Percentiles rank a stretch among this genome's conserved stretches.
Conservation (phyloP, 2,888 invertebrate species). For the Habroteleia sp. region DNA sequence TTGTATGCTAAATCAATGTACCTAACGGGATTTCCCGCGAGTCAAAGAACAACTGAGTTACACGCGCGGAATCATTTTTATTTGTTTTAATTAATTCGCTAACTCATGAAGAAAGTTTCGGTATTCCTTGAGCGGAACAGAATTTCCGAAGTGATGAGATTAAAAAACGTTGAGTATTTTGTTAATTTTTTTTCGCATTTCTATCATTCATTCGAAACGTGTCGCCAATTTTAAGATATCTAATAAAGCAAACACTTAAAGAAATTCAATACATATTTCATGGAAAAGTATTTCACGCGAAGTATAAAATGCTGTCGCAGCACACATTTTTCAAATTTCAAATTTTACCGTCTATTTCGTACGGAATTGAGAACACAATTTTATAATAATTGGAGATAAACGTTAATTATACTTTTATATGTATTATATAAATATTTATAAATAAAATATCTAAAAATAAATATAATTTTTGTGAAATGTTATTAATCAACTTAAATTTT, state of each 20-base stretch:
- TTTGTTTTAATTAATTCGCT: constrained; percentile 23
- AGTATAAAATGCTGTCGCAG: constrained; percentile 3
- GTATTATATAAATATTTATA: no score
- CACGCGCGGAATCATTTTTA: constrained; percentile 31
- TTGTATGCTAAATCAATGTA: constrained; percentile 49
- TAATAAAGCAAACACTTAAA: constrained; percentile 21
- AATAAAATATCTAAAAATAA: no score
- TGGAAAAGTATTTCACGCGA: constrained; percentile 6
- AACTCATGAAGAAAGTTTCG: constrained; percentile 10
- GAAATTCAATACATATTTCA: constrained; percentile 14
- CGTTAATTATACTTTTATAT: no score
- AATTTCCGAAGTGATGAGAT: constrained; percentile 5
- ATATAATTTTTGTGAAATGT: no score
- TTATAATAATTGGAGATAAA: no score
- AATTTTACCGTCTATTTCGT: no score
- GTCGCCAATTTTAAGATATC: constrained; percentile 10
- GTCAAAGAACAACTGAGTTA: constrained; percentile 27
- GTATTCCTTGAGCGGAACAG: background rate
- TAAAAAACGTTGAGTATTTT: constrained; percentile 16
- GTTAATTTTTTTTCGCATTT: background rate
- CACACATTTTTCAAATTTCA: constrained; percentile 5
- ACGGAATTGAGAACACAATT: no score
- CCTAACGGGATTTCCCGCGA: constrained; percentile 12
- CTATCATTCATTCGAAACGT: background rate
- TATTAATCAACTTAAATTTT: no score